These are phyloP conservation scores for Rallus limicola DNA, from an alignment of 2,113 vertebrate species.

Conservation along the genomic window DNA sequence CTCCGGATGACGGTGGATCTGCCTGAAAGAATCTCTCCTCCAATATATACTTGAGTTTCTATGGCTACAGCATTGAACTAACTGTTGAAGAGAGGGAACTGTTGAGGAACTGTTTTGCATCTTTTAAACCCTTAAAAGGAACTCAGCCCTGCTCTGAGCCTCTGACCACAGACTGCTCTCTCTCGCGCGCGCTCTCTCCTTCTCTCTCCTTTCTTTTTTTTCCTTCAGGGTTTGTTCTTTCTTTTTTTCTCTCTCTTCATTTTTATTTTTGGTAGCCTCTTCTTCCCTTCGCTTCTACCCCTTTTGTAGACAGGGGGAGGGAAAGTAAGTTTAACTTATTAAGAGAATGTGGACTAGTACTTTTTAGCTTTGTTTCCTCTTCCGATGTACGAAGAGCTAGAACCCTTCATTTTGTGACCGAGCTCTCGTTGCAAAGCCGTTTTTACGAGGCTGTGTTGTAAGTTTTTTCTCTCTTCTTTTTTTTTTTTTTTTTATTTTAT, in stretches of 20 bases:
- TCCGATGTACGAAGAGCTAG: constrained; percentile 66
- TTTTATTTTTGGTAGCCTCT: constrained; percentile 66
- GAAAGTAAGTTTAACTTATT: constrained; percentile 86
- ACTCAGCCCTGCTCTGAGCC: constrained; percentile 67
- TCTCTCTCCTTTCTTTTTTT: constrained; percentile 43
- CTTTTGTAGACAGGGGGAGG: constrained; percentile 76
- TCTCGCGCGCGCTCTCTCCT: constrained; percentile 52
- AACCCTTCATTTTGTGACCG: constrained; percentile 63
- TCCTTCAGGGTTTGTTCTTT: neutral
- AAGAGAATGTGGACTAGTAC: constrained; percentile 76
- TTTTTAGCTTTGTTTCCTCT: constrained; percentile 79
- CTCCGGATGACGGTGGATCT: neutral
- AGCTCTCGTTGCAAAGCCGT: constrained; percentile 57
- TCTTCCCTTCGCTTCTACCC: constrained; percentile 69
- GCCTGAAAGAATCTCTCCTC: constrained; percentile 61
- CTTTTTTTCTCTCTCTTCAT: neutral
- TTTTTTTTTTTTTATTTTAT: constrained; percentile 22
- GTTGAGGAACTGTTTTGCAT: constrained; percentile 74
- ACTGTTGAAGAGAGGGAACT: constrained; percentile 60
- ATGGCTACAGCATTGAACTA: constrained; percentile 48
- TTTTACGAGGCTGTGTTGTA: constrained; percentile 68
- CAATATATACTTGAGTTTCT: constrained; percentile 52
- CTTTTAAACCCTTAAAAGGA: constrained; percentile 79
- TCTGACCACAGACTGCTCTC: constrained; percentile 81
- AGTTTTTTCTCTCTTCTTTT: constrained; percentile 15